Conservation (phyloP, 2,113 vertebrate genomes). For the Callorhinus ursinus region DNA sequence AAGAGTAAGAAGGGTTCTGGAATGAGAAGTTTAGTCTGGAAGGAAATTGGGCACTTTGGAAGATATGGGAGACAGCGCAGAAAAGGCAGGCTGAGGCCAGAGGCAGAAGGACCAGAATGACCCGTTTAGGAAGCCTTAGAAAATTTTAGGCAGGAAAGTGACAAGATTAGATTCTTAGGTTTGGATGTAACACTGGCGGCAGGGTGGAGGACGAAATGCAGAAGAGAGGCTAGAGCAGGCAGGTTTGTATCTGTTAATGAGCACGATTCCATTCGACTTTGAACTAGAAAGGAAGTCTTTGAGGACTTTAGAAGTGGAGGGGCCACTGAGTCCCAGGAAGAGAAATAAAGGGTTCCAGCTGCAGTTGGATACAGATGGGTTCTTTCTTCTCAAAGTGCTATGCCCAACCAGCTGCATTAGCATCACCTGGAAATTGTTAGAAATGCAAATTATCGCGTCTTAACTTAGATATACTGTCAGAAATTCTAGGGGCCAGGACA, state of each 20-base stretch:
- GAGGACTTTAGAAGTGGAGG: neutral
- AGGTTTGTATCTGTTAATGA: neutral
- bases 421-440: neutral
- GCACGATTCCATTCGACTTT: neutral
- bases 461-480: neutral
- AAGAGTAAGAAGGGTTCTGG: neutral
- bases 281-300: neutral
- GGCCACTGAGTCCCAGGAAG: neutral
- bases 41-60: neutral
- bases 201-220: neutral
- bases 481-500: neutral
- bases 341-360: neutral
- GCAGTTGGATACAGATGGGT: neutral
- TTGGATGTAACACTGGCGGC: neutral
- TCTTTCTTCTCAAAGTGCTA: neutral
- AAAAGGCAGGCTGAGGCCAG: neutral
- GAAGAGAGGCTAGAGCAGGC: neutral
- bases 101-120: neutral
- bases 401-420: neutral
- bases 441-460: neutral
- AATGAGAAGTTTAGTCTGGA: neutral
- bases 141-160: neutral
- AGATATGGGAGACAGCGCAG: neutral
- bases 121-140: neutral
- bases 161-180: neutral